Conservation (phyloP, 2,113 vertebrate genomes). For the Cettia cetti region DNA sequence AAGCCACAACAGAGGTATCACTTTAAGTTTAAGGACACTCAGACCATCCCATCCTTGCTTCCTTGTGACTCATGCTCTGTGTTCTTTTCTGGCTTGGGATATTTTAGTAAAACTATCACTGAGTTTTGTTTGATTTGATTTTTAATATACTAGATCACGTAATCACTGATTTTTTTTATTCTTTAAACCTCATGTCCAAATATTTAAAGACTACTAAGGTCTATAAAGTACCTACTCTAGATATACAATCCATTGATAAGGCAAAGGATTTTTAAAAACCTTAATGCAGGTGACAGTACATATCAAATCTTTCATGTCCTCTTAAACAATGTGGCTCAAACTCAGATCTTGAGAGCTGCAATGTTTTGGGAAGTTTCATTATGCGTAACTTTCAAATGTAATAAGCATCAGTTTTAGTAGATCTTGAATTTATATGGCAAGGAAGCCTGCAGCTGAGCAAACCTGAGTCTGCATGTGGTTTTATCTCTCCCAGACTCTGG, state of each 20-base stretch:
- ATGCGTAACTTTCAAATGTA: not conserved
- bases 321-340: not conserved
- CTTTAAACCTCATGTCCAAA: not conserved
- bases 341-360: not conserved
- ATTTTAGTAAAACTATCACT: not conserved
- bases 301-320: not conserved
- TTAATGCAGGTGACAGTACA: not conserved
- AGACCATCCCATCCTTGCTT: fast-evolving
- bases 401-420: not conserved
- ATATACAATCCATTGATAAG: not conserved
- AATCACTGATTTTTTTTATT: not conserved
- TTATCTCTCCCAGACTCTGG: not conserved
- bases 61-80: not conserved
- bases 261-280: not conserved
- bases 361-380: not conserved
- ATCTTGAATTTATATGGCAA: not conserved
- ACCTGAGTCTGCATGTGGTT: not conserved
- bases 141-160: not conserved
- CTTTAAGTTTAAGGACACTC: not conserved
- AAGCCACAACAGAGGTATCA: not conserved
- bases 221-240: not conserved
- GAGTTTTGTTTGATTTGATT: not conserved
- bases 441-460: not conserved
- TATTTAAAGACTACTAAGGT: not conserved
- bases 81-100: not conserved